Percentiles rank a stretch among this genome's conserved stretches.
Conservation (phyloP, 2,797 vertebrate species). For the Chelon labrosus region DNA sequence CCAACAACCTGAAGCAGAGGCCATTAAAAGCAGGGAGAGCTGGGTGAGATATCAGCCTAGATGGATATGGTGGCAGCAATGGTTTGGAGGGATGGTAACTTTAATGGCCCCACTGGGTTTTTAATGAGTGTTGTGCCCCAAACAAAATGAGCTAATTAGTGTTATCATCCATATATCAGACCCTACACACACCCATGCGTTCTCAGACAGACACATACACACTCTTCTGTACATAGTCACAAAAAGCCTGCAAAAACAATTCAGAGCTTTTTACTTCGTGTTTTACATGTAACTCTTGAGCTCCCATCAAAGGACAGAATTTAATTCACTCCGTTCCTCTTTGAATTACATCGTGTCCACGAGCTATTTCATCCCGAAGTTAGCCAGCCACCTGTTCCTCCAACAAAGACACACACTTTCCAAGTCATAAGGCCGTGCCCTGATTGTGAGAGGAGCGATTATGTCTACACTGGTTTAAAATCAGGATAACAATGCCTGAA, state of each 20-base stretch:
- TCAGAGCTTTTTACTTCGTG: slow-evolving; percentile 29
- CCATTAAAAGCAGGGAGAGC: slow-evolving; percentile 82
- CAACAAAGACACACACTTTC: slow-evolving; percentile 18
- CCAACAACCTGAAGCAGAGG: slow-evolving; percentile 86
- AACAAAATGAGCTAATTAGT: slow-evolving; percentile 91
- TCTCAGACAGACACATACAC: slow-evolving; percentile 65
- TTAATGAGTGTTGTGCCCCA: slow-evolving; percentile 90
- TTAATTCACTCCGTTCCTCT: slow-evolving; percentile 25
- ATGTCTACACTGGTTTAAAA: slow-evolving; percentile 77
- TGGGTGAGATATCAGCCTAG: slow-evolving; percentile 75
- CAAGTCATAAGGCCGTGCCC: slow-evolving; percentile 66
- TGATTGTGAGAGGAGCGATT: slow-evolving; percentile 76
- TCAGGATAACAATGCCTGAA: slow-evolving; percentile 74
- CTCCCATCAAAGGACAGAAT: slow-evolving; percentile 1
- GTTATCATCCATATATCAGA: slow-evolving; percentile 90
- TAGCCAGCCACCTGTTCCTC: neutral
- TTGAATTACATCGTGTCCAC: slow-evolving; percentile 41
- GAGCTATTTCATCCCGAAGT: slow-evolving; percentile 41
- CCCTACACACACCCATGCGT: slow-evolving; percentile 80
- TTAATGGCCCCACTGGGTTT: slow-evolving; percentile 90
- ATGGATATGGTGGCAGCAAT: slow-evolving; percentile 84
- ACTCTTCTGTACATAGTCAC: slow-evolving; percentile 47
- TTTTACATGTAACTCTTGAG: slow-evolving; percentile 6
- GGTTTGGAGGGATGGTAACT: slow-evolving; percentile 88
- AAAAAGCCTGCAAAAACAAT: slow-evolving; percentile 33